These are phyloP conservation scores for Oncorhynchus nerka DNA, from an alignment of 2,113 vertebrate species.

Conservation along the genomic window DNA sequence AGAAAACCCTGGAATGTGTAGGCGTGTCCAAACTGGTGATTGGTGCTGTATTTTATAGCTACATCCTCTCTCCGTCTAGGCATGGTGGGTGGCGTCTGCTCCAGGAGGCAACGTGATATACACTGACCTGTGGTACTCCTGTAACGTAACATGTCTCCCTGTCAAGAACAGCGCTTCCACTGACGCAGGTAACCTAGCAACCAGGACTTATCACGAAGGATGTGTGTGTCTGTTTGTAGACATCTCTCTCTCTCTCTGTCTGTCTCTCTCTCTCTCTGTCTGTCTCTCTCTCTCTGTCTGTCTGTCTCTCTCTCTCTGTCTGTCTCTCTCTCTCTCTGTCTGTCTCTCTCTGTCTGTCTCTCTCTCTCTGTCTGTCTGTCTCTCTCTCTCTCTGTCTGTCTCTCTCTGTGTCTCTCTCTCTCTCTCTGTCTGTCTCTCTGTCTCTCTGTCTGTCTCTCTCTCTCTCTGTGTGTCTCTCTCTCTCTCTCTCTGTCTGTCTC, in stretches of 20 bases:
- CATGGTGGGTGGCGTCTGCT: conserved; percentile 64
- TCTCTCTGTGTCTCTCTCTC: background rate
- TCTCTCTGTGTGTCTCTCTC: background rate
- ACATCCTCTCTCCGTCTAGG: conserved; percentile 39
- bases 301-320: too few species aligned
- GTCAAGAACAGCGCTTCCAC: conserved; percentile 54
- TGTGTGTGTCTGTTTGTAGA: background rate
- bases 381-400: too few species aligned
- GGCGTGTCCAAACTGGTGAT: too few species aligned
- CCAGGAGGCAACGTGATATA: conserved; percentile 15
- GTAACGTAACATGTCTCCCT: conserved; percentile 66
- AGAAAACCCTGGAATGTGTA: background rate
- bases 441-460: accelerated
- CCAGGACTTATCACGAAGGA: background rate
- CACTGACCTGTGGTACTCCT: conserved; percentile 74
- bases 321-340: background rate
- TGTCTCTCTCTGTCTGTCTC: background rate
- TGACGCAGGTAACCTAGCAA: conserved; percentile 48
- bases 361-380: accelerated
- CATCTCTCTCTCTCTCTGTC: too few species aligned
- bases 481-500: background rate
- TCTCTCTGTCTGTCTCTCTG: too few species aligned
- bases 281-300: too few species aligned
- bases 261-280: too few species aligned
- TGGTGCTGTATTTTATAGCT: too few species aligned